These are phyloP conservation scores for Agriopis leucophaearia DNA, from an alignment of 2,888 invertebrate genomes.

Conservation along the genomic window DNA sequence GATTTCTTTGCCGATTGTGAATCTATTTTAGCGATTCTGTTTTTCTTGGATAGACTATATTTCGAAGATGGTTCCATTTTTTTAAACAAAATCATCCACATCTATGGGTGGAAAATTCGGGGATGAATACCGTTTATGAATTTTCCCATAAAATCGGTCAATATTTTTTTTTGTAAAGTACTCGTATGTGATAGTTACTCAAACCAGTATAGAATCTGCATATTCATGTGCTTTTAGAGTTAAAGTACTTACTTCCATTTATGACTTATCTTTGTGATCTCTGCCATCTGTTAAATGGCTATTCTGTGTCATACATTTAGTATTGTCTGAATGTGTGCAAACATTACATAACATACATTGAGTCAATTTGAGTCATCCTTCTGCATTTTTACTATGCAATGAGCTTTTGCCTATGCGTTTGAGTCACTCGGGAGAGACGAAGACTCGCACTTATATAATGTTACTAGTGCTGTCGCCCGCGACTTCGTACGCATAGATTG, in stretches of 20 bases:
- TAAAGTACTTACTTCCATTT: no score
- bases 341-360: not conserved
- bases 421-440: conserved; percentile 9
- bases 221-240: no score
- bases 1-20: not conserved
- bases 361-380: not conserved
- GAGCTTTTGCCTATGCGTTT: not conserved
- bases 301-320: conserved; percentile 7
- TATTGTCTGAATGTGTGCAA: conserved; percentile 4
- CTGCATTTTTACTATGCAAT: not conserved
- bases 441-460: not conserved
- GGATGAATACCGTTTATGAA: no score
- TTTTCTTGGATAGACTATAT: not conserved
- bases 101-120: no score
- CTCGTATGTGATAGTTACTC: no score
- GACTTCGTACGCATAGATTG: no score
- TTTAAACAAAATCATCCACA: no score
- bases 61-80: no score
- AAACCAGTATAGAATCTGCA: no score
- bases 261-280: not conserved
- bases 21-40: not conserved
- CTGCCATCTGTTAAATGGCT: not conserved
- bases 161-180: no score
- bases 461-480: no score
- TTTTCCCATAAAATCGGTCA: no score